Evolutionary conservation across 2,888 invertebrate genomes (phyloP).

Genomic region (Ochlodes sylvanus): DNA sequence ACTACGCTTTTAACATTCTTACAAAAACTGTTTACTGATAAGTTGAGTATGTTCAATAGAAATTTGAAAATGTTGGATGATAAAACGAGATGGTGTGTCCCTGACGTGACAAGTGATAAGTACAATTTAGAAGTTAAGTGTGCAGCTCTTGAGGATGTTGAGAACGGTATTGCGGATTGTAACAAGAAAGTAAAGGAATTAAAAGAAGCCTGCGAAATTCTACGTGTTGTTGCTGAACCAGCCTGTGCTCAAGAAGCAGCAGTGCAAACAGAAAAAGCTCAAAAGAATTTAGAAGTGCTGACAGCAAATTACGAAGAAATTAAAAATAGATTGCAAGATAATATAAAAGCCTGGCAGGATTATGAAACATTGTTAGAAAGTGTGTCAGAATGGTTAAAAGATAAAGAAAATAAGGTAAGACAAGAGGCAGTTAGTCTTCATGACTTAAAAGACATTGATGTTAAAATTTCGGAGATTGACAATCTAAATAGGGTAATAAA

Average conservation of each 20-base stretch:
- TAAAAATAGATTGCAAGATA: conserved; percentile 87
- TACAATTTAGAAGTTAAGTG: conserved; percentile 97
- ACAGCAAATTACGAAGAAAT: conserved; percentile 88
- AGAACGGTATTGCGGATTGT: conserved; percentile 89
- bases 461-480: conserved; percentile 88
- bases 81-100: conserved; percentile 96
- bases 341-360: conserved; percentile 91
- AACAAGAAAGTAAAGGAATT: conserved; percentile 87
- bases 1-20: conserved; percentile 91
- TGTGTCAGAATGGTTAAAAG: conserved; percentile 91
- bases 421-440: conserved; percentile 89
- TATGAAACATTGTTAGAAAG: conserved; percentile 92
- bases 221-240: conserved; percentile 90
- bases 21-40: conserved; percentile 94
- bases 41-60: conserved; percentile 91
- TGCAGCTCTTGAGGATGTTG: conserved; percentile 91
- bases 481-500: conserved; percentile 87
- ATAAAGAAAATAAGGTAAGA: conserved; percentile 90
- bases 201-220: conserved; percentile 88
- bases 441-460: conserved; percentile 87
- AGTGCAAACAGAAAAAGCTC: conserved; percentile 88
- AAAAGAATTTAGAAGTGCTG: conserved; percentile 89
- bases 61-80: conserved; percentile 93
- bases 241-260: conserved; percentile 88
- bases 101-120: conserved; percentile 94